phyloP scores from a whole-genome alignment of 1,140 invertebrate genomes.

The Aphelenchoides avenae region DNA sequence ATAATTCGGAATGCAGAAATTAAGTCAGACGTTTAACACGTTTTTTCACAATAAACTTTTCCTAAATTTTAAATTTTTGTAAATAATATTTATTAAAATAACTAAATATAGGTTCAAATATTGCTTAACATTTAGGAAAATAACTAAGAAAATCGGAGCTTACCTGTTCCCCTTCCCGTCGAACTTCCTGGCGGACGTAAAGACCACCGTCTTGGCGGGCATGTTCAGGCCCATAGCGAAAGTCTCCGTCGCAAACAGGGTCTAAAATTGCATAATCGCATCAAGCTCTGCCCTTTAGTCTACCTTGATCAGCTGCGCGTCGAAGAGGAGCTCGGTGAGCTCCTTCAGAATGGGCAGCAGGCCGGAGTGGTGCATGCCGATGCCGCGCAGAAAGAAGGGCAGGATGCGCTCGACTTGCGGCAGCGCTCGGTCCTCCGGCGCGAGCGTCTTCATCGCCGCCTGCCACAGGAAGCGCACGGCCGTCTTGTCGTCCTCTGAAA shows the following conservation, averaged over 20 bases:
- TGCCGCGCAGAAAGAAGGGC: constrained; percentile 84
- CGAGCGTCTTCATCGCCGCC: constrained; percentile 92
- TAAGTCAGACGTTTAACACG: constrained; percentile 19
- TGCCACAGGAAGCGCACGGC: constrained; percentile 92
- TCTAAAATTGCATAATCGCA: too few species aligned
- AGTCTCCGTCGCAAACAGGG: constrained; percentile 96
- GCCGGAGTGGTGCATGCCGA: constrained; percentile 93
- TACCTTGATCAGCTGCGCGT: constrained; percentile 85
- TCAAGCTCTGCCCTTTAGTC: neutral
- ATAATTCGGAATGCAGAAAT: too few species aligned
- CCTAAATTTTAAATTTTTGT: too few species aligned
- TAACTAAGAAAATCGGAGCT: too few species aligned
- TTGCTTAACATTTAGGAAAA: too few species aligned
- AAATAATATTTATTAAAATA: too few species aligned
- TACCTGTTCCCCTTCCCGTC: constrained; percentile 93
- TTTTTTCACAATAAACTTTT: neutral
- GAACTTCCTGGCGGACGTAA: constrained; percentile 89
- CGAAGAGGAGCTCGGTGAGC: constrained; percentile 96
- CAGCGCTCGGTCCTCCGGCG: constrained; percentile 85
- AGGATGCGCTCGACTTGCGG: constrained; percentile 91
- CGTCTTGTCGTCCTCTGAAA: constrained; percentile 76
- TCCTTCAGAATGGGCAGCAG: constrained; percentile 94
- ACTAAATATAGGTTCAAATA: too few species aligned
- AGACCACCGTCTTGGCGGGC: constrained; percentile 96
- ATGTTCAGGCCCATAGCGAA: constrained; percentile 99